These are phyloP conservation scores for Microdon myrmicae DNA, from an alignment of 2,888 invertebrate species.

Conservation along the genomic window DNA sequence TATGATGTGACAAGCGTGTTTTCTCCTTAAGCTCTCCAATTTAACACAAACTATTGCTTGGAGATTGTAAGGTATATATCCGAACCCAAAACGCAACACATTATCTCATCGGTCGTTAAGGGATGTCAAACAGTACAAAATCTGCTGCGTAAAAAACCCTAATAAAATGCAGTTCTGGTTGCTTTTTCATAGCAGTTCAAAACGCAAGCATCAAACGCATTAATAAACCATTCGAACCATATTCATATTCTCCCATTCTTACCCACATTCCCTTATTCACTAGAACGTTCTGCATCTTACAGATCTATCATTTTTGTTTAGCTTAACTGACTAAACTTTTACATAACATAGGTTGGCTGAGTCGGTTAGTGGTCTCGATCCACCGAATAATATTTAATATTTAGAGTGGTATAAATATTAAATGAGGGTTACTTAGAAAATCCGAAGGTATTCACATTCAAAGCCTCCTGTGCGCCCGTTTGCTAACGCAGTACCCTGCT, in stretches of 20 bases:
- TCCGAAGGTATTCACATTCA: slow-evolving; percentile 63
- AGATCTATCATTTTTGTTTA: slow-evolving; percentile 23
- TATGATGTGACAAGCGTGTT: no score
- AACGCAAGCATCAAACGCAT: slow-evolving; percentile 4
- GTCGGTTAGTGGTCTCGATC: slow-evolving; percentile 29
- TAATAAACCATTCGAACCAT: slow-evolving; percentile 19
- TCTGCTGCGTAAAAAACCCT: no score
- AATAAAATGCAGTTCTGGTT: slow-evolving; percentile 4
- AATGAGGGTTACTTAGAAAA: slow-evolving; percentile 67
- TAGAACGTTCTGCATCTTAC: slow-evolving; percentile 8
- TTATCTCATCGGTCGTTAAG: no score
- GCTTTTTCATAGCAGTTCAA: slow-evolving; percentile 2
- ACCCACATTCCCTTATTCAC: slow-evolving; percentile 27
- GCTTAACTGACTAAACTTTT: slow-evolving; percentile 30
- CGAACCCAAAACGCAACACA: no score
- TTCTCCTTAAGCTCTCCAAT: no score
- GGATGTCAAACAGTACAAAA: no score
- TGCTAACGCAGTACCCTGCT: slow-evolving; percentile 34
- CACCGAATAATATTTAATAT: slow-evolving; percentile 67
- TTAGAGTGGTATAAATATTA: slow-evolving; percentile 68
- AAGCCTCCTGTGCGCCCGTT: slow-evolving; percentile 31
- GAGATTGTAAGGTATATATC: no score
- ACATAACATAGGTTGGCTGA: slow-evolving; percentile 2
- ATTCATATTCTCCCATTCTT: slow-evolving; percentile 19
- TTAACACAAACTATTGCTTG: no score